These are phyloP conservation scores for Antheraea assamensis DNA, from an alignment of 2,888 invertebrate genomes.

Conservation along the genomic window DNA sequence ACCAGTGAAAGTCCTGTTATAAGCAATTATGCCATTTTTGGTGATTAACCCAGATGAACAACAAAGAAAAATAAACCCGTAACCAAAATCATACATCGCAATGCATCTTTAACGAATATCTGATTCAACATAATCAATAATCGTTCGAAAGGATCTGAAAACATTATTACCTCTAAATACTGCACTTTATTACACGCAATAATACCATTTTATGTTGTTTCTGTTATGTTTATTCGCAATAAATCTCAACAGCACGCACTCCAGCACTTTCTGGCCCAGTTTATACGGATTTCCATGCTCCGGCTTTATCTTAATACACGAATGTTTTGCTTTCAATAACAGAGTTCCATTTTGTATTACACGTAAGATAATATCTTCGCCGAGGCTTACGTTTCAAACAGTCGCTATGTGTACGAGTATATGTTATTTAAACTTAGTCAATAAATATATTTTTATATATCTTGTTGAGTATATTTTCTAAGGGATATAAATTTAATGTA, in stretches of 20 bases:
- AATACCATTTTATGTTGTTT: constrained; percentile 16
- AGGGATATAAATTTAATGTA: too few relatives aligned
- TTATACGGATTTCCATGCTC: constrained; percentile 10
- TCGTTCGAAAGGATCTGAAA: constrained; percentile 9
- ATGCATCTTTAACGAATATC: constrained; percentile 4
- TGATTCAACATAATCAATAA: not conserved
- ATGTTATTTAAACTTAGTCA: not conserved
- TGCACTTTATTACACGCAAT: constrained; percentile 9
- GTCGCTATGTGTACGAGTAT: not conserved
- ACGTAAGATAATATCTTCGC: not conserved
- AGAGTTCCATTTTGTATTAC: not conserved
- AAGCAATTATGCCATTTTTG: too few relatives aligned
- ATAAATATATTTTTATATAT: too few relatives aligned
- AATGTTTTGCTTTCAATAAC: constrained; percentile 6
- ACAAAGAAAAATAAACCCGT: not conserved
- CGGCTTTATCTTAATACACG: constrained; percentile 13
- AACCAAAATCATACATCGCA: not conserved
- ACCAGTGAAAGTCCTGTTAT: too few relatives aligned
- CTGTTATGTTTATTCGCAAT: constrained; percentile 21
- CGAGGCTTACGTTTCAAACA: not conserved
- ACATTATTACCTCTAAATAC: constrained; percentile 14
- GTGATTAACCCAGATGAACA: too few relatives aligned
- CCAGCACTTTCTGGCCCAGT: constrained; percentile 13
- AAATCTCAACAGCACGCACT: constrained; percentile 16
- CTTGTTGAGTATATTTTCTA: too few relatives aligned